Evolutionary conservation across 53 echinoderm and acorn worm species (phyloP), one percentile per base, ranked within the genome.

Genomic region (Paracentrotus lividus): DNA sequence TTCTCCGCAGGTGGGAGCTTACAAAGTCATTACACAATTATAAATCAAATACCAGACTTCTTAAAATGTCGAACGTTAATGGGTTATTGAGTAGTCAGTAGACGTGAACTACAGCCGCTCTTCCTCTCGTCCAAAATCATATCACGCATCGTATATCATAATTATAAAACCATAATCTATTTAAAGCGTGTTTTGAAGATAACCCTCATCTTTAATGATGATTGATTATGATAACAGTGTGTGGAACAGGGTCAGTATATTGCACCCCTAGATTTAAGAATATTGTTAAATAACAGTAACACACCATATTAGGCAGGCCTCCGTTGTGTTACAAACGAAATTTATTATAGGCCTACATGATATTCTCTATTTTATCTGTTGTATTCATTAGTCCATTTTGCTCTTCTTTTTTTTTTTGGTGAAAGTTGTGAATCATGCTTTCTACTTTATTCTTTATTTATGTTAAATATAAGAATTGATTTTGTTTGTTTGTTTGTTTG

Each of bases 21-120:
- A 36, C 3, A 43, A 90, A 90, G 90, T 90, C 90, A 90, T 90
- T 90, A 90, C 65, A 90, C 90, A 90, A 90, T 90, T 90, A 90
- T 57, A 57, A 88, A 38, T 33, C 54, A 38, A 88, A 88, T 88
- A 56, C 88, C 88, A 88, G 88, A 58, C 88, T 52, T 33, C 38
- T 88, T 88, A 59, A 88, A 58, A 88, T 57, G 88, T 88, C 88
- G 88, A 31, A 23, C 85, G 88, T 38, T 88, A 57, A 57, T 85
- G 60, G 88, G 16, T 88, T 18, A 88, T 88, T 88, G 54, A 88
- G 88, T 55, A 32, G 8, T 33, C 10, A 23, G 33, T 88, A 88
- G 88, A 56, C 88, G 51, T 56, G 55, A 88, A 56, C 88, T 52
- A 58, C 88, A 88, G 88, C 21, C 57, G n/a, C 7, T 27, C 0